These are phyloP conservation scores for Nesidiocoris tenuis DNA, from an alignment of 2,888 invertebrate genomes.

Conservation along the genomic window DNA sequence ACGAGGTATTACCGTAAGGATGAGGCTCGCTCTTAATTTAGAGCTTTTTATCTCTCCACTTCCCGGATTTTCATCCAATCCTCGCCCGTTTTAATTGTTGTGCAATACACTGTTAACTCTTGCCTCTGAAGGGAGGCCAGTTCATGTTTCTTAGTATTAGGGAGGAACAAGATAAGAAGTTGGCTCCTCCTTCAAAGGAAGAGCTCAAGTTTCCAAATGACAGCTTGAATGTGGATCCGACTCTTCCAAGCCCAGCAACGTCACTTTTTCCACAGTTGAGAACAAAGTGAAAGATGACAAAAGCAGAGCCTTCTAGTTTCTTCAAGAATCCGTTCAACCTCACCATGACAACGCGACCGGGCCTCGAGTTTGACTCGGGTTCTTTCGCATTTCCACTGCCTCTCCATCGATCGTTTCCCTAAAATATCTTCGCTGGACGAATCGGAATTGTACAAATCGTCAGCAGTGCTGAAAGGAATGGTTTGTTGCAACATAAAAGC, in stretches of 20 bases:
- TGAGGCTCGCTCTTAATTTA: neutral
- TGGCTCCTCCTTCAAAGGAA: neutral
- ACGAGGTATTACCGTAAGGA: no score
- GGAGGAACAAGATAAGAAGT: neutral
- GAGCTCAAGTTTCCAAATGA: neutral
- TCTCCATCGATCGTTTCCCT: no score
- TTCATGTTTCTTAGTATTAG: neutral
- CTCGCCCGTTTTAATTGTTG: neutral
- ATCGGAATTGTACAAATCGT: no score
- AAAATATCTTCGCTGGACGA: no score
- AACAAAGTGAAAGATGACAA: neutral
- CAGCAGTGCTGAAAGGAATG: no score
- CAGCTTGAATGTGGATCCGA: neutral
- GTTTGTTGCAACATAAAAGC: no score
- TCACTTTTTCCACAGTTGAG: neutral
- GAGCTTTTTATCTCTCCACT: neutral
- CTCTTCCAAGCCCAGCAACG: no score
- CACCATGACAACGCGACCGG: no score
- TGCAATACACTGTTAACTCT: neutral
- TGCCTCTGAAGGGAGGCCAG: neutral
- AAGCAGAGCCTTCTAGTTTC: no score
- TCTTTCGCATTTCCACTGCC: no score
- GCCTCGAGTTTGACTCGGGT: no score
- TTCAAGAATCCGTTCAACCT: no score
- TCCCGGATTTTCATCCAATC: neutral